These are phyloP conservation scores for Mastomys coucha DNA, from an alignment of 2,113 vertebrate species.

Conservation along the genomic window DNA sequence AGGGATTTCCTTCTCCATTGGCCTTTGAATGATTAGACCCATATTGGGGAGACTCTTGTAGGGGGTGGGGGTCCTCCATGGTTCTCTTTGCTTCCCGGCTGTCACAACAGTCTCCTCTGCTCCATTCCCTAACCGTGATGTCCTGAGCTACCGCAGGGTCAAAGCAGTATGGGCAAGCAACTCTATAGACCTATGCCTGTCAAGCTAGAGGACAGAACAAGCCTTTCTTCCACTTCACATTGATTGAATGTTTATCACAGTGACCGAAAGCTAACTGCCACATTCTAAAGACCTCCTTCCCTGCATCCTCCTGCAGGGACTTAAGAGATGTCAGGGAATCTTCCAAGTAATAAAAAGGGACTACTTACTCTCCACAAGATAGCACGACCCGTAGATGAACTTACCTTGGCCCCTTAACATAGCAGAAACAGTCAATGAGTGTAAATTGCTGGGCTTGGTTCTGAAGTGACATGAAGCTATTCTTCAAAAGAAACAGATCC, in stretches of 20 bases:
- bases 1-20: neutral
- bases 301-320: neutral
- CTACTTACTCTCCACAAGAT: neutral
- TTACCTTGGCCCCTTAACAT: neutral
- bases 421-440: slow-evolving; percentile 15
- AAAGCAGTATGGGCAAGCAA: neutral
- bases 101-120: neutral
- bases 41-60: neutral
- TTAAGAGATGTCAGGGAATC: neutral
- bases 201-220: neutral
- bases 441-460: neutral
- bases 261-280: neutral
- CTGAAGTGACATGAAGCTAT: neutral
- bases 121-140: neutral
- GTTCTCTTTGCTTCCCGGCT: neutral
- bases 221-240: neutral
- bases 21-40: neutral
- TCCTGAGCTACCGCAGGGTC: neutral
- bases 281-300: neutral
- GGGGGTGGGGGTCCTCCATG: rapidly evolving
- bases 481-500: slow-evolving; percentile 22
- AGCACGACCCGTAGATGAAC: neutral
- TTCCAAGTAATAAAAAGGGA: neutral
- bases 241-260: neutral
- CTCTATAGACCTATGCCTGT: neutral